phyloP scores from a whole-genome alignment of 2,113 vertebrate genomes.

The Salvelinus fontinalis region DNA sequence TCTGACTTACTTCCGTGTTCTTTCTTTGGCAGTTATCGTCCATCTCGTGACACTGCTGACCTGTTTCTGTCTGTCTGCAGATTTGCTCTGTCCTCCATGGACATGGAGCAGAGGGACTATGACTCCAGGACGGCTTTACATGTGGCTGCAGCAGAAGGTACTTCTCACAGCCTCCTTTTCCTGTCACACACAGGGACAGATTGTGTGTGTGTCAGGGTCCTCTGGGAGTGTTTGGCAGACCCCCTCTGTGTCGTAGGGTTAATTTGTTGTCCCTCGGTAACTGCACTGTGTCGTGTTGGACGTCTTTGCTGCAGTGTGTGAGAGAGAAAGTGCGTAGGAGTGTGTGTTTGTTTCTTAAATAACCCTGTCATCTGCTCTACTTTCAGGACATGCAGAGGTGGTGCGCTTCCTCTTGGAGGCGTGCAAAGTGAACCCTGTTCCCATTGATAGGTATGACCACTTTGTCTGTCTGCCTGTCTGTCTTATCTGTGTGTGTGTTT shows the following conservation, averaged over 20 bases:
- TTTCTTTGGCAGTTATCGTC: not conserved
- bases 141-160: conserved; percentile 95
- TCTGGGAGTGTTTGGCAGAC: not conserved
- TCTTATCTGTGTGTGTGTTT: not conserved
- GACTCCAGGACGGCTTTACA: conserved; percentile 94
- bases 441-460: conserved; percentile 87
- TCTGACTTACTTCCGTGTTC: not conserved
- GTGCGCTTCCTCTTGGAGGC: conserved; percentile 94
- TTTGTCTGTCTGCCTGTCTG: fast-evolving
- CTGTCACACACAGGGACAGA: too few species aligned
- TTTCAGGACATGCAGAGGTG: conserved; percentile 91
- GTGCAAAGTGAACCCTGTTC: conserved; percentile 94
- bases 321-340: not conserved
- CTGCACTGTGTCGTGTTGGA: not conserved
- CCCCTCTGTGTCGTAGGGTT: not conserved
- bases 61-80: conserved; percentile 58
- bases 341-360: too few species aligned
- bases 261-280: not conserved
- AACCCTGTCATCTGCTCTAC: conserved; percentile 6
- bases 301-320: not conserved
- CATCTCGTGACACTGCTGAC: not conserved
- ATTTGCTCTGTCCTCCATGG: conserved; percentile 93
- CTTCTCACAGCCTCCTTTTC: not conserved
- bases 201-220: too few species aligned
- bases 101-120: conserved; percentile 98